These are phyloP conservation scores for Entomobrya multifasciata DNA, from an alignment of 2,888 invertebrate genomes.

Conservation along the genomic window DNA sequence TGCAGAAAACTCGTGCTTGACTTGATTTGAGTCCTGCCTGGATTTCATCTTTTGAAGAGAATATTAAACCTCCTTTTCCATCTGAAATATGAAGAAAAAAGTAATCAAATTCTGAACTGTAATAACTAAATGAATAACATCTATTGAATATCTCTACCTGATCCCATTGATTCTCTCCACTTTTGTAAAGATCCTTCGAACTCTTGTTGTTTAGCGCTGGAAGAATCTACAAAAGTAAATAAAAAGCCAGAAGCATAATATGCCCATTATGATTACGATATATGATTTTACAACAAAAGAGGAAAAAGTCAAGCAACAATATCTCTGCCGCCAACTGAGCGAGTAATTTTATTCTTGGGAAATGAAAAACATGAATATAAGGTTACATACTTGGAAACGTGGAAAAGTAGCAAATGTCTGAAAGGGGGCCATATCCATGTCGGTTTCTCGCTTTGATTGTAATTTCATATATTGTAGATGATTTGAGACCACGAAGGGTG, in stretches of 20 bases:
- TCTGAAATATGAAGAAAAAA: constrained; percentile 23
- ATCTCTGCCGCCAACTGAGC: too few species aligned
- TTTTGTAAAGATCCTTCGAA: constrained; percentile 62
- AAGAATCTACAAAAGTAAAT: constrained; percentile 65
- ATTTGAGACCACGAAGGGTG: constrained; percentile 87
- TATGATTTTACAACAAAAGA: too few species aligned
- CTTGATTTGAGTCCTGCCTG: constrained; percentile 48
- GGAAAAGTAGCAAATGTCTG: constrained; percentile 88
- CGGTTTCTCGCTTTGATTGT: constrained; percentile 90
- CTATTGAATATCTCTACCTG: constrained; percentile 50
- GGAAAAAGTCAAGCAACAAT: too few species aligned
- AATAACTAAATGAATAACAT: background rate
- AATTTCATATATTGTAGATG: constrained; percentile 89
- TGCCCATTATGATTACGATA: too few species aligned
- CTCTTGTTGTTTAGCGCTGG: constrained; percentile 67
- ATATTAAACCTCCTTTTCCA: constrained; percentile 21
- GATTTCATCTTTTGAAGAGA: constrained; percentile 52
- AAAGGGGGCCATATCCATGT: constrained; percentile 92
- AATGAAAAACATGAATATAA: constrained; percentile 21
- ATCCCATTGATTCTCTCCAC: constrained; percentile 54
- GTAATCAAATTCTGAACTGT: background rate
- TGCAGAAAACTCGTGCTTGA: background rate
- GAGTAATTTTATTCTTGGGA: too few species aligned
- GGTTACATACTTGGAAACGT: constrained; percentile 82
- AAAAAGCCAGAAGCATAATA: background rate